Evolutionary conservation across 2,888 invertebrate species (phyloP).

Genomic region (Cotesia congregata): DNA sequence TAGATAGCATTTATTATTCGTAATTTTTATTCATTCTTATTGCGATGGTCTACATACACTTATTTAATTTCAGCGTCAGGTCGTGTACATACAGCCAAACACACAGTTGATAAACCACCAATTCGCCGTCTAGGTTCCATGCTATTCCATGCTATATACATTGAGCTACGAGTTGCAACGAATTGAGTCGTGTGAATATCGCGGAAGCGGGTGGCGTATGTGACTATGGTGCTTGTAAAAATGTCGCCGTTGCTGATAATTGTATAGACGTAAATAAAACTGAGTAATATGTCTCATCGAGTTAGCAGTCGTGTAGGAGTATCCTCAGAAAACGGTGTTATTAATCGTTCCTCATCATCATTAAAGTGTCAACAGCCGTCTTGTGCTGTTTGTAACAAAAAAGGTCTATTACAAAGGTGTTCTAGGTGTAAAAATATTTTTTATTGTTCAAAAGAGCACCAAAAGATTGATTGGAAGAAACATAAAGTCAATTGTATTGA

Average conservation of each 20-base stretch:
- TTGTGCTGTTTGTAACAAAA: constrained; percentile 76
- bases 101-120: not conserved
- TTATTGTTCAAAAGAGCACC: constrained; percentile 87
- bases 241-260: constrained; percentile 51
- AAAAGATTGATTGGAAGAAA: constrained; percentile 83
- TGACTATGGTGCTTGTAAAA: constrained; percentile 49
- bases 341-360: constrained; percentile 23
- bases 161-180: not conserved
- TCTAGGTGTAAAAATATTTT: constrained; percentile 80
- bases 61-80: not conserved
- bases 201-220: constrained; percentile 48
- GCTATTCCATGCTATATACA: not conserved
- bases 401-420: constrained; percentile 79
- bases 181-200: not conserved
- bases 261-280: constrained; percentile 37
- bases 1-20: not conserved
- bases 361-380: constrained; percentile 38
- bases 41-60: not conserved
- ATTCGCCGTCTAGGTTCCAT: not conserved
- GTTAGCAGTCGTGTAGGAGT: constrained; percentile 60
- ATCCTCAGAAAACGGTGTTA: constrained; percentile 46
- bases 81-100: not conserved
- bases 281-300: constrained; percentile 56
- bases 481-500: constrained; percentile 74
- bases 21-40: not conserved